Base-by-base conservation (phyloP, 2,113 vertebrate genomes). In the Eptatretus burgeri region DNA sequence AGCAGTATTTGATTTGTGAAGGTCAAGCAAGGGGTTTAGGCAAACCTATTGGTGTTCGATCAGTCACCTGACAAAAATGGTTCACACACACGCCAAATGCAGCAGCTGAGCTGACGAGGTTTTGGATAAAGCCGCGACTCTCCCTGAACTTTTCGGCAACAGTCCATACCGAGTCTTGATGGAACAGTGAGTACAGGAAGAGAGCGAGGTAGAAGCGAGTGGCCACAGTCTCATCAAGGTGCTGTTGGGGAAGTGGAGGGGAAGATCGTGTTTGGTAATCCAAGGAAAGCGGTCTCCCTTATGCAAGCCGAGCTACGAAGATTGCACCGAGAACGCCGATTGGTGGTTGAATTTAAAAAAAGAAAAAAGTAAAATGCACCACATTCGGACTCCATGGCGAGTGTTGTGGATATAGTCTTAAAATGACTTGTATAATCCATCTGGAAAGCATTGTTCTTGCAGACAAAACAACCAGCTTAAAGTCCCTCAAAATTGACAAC, bases 61-160 rank as follows among this genome's bases (percentile, higher is more conserved):
- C 62, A 19, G 62, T 50, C 75, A 95, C 91, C 89, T 94, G 78
- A 2, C 84, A 82, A 73, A 98, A 95, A 72, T 82, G 87, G 49
- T 89, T 73, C 64, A 93, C 80, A 7, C 82, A 87, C 52, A 79
- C 86, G 62, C 80, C 79, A 67, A 95, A 95, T 0, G 86, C 78
- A 1, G 89, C 82, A 13, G 91, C 71, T 2, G 83, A 83, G 64
- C 18, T 77, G 13, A 94, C 80, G 49, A 95, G 78, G 2, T 66
- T 81, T 68, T 98, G 89, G 50, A 89, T 65, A 19, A 84, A 83
- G 64, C 91, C 91, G 52, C 89, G 75, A 49, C 79, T 77, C 72
- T 89, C 67, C 53, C 79, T 82, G 67, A 94, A 98, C 50, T 76
- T 74, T 63, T 84, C 77, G 1, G 91, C 75, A 63, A 93, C 80